Evolutionary conservation across 2,888 invertebrate genomes (phyloP), one percentile per base, ranked within the genome.

Genomic region (Tachina lurida): DNA sequence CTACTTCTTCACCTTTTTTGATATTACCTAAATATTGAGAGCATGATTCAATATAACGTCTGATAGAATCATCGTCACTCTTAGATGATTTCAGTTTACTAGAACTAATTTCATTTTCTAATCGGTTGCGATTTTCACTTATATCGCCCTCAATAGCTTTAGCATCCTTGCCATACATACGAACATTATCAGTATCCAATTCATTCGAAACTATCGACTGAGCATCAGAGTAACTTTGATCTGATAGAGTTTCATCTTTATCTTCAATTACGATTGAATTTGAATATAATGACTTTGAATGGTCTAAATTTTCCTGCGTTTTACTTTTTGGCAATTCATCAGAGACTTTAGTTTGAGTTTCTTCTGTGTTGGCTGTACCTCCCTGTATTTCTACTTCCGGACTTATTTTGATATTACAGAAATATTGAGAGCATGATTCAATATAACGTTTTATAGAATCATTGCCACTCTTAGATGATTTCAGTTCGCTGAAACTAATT

Each of bases 401-500:
- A 0, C 86, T 87, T 10, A 90, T 82, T 19, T 82, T 88, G 12
- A 90, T 84, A 70, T 89, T 91, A 0, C 90, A 90, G 52, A 93
- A 88, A 84, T 92, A 92, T 77, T 92, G 90, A 12, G 92, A 90
- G 58, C 93, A 92, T 0, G 93, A 93, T 87, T 93, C 92, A 68
- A 93, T 92, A 75, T 93, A 93, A 12, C 91, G 91, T 41, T 90
- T 89, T 49, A 93, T 91, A 2, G 91, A 91, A 80, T 91, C 90
- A 93, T 94, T 93, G 90, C 92, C 90, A 90, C 92, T 89, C 90
- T 92, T 22, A 91, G 92, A 15, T 83, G 89, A 15, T 90, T 93
- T 84, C 3, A 94, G 88, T 80, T 94, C 94, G 1, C 93, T 91
- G 79, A 93, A 93, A 80, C 92, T 92, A 0, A 91, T 89, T 90